These are phyloP conservation scores for Platynereis dumerilii DNA, from an alignment of 2,888 invertebrate species.

Conservation along the genomic window DNA sequence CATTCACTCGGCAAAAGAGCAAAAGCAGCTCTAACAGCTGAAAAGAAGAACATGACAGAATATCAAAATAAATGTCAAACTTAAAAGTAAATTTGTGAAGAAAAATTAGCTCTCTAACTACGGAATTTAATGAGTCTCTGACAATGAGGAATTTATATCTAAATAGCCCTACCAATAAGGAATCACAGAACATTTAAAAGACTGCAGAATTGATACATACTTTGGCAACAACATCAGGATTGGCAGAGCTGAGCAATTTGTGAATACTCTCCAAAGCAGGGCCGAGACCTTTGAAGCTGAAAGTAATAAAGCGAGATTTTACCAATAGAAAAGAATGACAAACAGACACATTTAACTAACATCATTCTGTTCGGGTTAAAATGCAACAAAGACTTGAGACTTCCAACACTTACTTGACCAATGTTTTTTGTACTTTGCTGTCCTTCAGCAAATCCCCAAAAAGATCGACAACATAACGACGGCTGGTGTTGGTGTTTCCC, in stretches of 20 bases:
- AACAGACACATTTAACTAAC: too few relatives aligned
- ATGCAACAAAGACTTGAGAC: too few relatives aligned
- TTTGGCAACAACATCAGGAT: too few relatives aligned
- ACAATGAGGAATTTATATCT: too few relatives aligned
- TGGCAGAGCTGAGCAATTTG: too few relatives aligned
- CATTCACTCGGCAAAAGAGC: constrained; percentile 56
- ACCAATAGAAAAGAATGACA: neutral
- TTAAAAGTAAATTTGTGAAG: too few relatives aligned
- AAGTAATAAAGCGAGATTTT: neutral
- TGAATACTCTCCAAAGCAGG: neutral
- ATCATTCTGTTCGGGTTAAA: too few relatives aligned
- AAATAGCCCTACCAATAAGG: too few relatives aligned
- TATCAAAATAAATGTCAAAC: too few relatives aligned
- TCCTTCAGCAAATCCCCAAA: constrained; percentile 58
- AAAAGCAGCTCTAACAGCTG: constrained; percentile 63
- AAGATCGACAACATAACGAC: constrained; percentile 63
- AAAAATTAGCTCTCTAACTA: too few relatives aligned
- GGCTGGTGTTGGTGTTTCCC: constrained; percentile 54
- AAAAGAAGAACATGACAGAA: neutral
- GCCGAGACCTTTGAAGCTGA: neutral
- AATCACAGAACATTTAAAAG: neutral
- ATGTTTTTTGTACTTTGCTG: constrained; percentile 46
- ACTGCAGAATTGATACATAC: neutral
- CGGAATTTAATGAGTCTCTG: too few relatives aligned
- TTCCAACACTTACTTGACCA: constrained; percentile 47